Evolutionary conservation across 2,888 invertebrate species (phyloP).

Genomic region (Spisula subtruncata): DNA sequence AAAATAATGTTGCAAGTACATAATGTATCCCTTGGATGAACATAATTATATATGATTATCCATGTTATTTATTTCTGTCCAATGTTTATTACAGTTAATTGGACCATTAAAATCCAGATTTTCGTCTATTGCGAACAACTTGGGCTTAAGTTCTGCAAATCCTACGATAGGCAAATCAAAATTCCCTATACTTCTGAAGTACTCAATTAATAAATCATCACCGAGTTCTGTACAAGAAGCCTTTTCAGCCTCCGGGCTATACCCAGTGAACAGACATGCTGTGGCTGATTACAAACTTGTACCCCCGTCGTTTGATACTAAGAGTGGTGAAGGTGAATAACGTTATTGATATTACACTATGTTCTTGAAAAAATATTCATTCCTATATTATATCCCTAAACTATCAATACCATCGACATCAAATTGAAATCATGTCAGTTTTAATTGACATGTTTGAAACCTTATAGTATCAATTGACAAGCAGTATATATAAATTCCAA

Average conservation of each 20-base stretch:
- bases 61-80: too few relatives aligned
- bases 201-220: neutral
- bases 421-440: too few relatives aligned
- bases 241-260: neutral
- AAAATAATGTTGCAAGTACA: neutral
- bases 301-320: too few relatives aligned
- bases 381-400: too few relatives aligned
- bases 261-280: neutral
- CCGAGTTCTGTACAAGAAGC: neutral
- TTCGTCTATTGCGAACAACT: neutral
- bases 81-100: slow-evolving; percentile 37
- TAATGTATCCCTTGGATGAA: too few relatives aligned
- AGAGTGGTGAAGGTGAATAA: neutral
- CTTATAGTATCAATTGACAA: too few relatives aligned
- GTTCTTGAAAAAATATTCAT: too few relatives aligned
- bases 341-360: neutral
- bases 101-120: slow-evolving; percentile 26
- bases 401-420: too few relatives aligned
- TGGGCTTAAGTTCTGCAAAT: neutral
- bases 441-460: too few relatives aligned
- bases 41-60: too few relatives aligned
- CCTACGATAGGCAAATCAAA: slow-evolving; percentile 33
- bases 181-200: slow-evolving; percentile 22
- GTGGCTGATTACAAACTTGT: too few relatives aligned
- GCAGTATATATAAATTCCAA: too few relatives aligned